Percentiles rank a stretch among this genome's conserved stretches.
These are phyloP conservation scores for Drosophila jambulina DNA, from an alignment of 1,140 invertebrate genomes.

Conservation along the genomic window DNA sequence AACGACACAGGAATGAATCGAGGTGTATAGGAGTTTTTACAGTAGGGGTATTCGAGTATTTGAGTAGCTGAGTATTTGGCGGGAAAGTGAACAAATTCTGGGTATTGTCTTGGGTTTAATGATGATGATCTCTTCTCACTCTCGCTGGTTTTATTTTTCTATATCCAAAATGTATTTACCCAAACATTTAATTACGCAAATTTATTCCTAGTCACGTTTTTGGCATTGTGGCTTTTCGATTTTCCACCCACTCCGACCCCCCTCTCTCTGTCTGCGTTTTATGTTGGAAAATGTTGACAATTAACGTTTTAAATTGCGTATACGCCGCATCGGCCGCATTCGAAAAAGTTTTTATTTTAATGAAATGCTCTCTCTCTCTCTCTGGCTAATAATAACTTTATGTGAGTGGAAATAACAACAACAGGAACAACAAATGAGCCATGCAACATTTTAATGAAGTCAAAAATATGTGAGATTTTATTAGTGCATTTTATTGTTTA, in stretches of 20 bases:
- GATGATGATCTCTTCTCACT: no score
- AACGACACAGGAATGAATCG: slow-evolving; percentile 27
- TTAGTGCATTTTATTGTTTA: slow-evolving; percentile 77
- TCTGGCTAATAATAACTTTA: slow-evolving; percentile 52
- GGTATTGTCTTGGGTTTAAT: background rate
- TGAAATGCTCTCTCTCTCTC: slow-evolving; percentile 18
- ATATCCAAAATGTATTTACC: slow-evolving; percentile 12
- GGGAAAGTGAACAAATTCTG: background rate
- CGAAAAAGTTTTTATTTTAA: slow-evolving; percentile 19
- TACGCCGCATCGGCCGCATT: slow-evolving; percentile 14
- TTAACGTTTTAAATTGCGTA: slow-evolving; percentile 39
- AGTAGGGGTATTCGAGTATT: background rate
- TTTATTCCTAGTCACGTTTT: slow-evolving; percentile 58
- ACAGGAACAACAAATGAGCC: slow-evolving; percentile 25
- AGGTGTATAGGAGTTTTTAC: background rate
- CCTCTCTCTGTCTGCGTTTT: background rate
- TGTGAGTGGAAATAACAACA: slow-evolving; percentile 22
- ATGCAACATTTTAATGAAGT: slow-evolving; percentile 71
- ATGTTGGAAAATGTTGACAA: slow-evolving; percentile 34
- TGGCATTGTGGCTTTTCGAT: slow-evolving; percentile 67
- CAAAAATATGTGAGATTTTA: slow-evolving; percentile 73
- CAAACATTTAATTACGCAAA: slow-evolving; percentile 31
- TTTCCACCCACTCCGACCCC: background rate
- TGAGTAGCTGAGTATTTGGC: background rate
- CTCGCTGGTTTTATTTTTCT: no score